Evolutionary conservation across 2,888 invertebrate species (phyloP).

Genomic region (Stictocephala bisonia): DNA sequence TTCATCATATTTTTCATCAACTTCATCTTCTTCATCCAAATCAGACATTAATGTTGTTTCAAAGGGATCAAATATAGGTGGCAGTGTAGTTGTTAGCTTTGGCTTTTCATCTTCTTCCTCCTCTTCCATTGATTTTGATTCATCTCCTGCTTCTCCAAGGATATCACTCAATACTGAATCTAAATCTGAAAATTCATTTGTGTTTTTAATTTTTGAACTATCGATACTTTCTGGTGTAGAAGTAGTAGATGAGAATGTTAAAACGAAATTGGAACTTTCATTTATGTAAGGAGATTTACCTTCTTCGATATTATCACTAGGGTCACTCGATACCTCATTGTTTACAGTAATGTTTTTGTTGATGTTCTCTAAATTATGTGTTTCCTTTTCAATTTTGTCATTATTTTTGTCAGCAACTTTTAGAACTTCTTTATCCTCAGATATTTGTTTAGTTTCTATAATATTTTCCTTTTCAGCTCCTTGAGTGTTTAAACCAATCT

Average conservation of each 20-base stretch:
- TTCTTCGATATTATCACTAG: constrained; percentile 11
- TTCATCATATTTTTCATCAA: constrained; percentile 17
- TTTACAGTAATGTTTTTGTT: constrained; percentile 6
- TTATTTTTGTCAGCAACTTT: neutral
- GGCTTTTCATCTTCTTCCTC: constrained; percentile 26
- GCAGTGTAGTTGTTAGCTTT: neutral
- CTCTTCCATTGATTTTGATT: constrained; percentile 11
- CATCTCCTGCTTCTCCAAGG: neutral
- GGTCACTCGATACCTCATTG: neutral
- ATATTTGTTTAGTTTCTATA: neutral
- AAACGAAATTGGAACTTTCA: neutral
- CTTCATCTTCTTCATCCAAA: constrained; percentile 19
- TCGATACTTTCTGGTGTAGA: neutral
- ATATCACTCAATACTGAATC: constrained; percentile 7
- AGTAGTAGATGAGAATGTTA: neutral
- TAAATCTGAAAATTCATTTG: neutral
- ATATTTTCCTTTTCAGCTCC: constrained; percentile 25
- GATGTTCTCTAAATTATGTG: too few relatives aligned
- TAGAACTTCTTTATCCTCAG: constrained; percentile 1
- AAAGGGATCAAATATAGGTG: constrained; percentile 1
- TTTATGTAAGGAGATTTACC: neutral
- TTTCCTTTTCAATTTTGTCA: neutral
- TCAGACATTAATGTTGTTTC: constrained; percentile 23
- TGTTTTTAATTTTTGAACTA: neutral
- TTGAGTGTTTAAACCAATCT: neutral